A percentile compares a stretch with the other conserved stretches of the same genome.
Evolutionary conservation across 2,113 vertebrate genomes (phyloP).

Genomic region (Suricata suricatta): DNA sequence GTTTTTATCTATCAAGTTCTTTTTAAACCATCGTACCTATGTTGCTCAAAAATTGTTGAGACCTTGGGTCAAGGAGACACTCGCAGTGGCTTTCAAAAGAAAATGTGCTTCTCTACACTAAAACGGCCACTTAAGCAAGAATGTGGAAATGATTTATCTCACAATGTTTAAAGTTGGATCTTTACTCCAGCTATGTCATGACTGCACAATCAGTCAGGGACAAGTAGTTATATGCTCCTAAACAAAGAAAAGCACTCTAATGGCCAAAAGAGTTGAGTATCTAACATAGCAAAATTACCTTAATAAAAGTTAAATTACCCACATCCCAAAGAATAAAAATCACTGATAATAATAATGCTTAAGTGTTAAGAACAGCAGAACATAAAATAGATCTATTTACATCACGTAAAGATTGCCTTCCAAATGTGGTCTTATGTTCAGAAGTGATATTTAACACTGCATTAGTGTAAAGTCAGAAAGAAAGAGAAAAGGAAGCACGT

Average conservation of each 20-base stretch:
- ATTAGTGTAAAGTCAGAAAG: background rate
- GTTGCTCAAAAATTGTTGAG: conserved; percentile 89
- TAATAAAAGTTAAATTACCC: conserved; percentile 81
- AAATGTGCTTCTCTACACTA: conserved; percentile 91
- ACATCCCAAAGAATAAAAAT: conserved; percentile 70
- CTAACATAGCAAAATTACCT: conserved; percentile 76
- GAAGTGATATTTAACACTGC: background rate
- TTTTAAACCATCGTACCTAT: conserved; percentile 84
- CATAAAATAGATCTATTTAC: conserved; percentile 17
- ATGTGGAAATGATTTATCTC: conserved; percentile 94
- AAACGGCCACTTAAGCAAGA: conserved; percentile 95
- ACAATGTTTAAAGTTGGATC: conserved; percentile 84
- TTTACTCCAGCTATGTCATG: conserved; percentile 83
- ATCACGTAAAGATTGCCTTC: background rate
- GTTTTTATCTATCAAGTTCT: conserved; percentile 76
- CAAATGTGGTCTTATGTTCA: background rate
- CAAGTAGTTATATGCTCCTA: conserved; percentile 81
- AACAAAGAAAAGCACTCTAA: conserved; percentile 81
- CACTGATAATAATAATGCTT: conserved; percentile 69
- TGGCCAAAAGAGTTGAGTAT: conserved; percentile 47
- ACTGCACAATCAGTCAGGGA: conserved; percentile 87
- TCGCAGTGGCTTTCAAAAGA: conserved; percentile 84
- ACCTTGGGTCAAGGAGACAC: conserved; percentile 92
- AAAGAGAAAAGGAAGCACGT: background rate
- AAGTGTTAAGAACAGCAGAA: conserved; percentile 30